Evolutionary conservation across 2,797 vertebrate species (phyloP).

Genomic region (Vultur gryphus): DNA sequence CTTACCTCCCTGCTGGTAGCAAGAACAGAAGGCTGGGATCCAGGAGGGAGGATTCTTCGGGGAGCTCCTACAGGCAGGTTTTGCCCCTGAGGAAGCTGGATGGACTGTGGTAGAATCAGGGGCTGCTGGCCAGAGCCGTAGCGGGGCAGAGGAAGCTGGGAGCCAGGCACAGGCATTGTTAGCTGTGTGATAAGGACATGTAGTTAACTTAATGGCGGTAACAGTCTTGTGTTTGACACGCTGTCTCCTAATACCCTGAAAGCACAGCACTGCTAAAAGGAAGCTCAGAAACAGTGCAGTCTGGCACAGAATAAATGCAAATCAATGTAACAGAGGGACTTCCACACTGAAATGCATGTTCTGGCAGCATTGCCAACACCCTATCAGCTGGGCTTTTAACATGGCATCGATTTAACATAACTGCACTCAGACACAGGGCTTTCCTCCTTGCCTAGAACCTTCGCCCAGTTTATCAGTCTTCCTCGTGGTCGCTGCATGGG

Average conservation of each 20-base stretch:
- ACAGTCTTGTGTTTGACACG: background rate
- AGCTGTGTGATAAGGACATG: conserved; percentile 76
- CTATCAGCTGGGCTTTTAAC: background rate
- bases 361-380: background rate
- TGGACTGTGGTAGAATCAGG: conserved; percentile 94
- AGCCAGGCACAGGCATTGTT: conserved; percentile 94
- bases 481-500: background rate
- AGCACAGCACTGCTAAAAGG: background rate
- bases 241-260: background rate
- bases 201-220: background rate
- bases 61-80: conserved; percentile 92
- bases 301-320: background rate
- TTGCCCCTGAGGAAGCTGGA: conserved; percentile 95
- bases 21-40: conserved; percentile 89
- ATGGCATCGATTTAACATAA: background rate
- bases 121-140: conserved; percentile 97
- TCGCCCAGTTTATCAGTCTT: background rate
- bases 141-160: conserved; percentile 87
- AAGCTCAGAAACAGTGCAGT: background rate
- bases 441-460: background rate
- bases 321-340: background rate
- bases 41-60: conserved; percentile 89
- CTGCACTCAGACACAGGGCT: background rate
- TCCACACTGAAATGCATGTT: background rate
- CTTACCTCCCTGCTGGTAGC: conserved; percentile 89